Evolutionary conservation across 64 coral and sea anemone species (phyloP), one percentile per base, ranked within the genome.

Genomic region (Pocillopora damicornis): DNA sequence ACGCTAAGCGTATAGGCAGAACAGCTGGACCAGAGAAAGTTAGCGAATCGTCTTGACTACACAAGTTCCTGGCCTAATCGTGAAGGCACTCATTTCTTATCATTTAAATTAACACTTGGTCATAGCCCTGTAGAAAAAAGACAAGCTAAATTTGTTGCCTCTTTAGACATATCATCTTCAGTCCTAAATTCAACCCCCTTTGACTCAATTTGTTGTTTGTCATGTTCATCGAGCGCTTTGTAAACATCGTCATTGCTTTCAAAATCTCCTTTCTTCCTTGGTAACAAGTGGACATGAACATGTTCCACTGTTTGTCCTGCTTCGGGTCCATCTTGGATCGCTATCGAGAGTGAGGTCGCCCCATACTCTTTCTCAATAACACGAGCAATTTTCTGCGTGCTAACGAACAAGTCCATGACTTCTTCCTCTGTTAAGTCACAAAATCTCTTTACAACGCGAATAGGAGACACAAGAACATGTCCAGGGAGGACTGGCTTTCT

Each of bases 401-500:
- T 91, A 11, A 83, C 36, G 63, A 99, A 99, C 68, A 99, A 88
- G 67, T 99, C 97, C 8, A 90, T 75, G 5, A 99, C 93, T 93
- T 99, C 97, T 16, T 95, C 97, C 63, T 92, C 93, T 23, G 91
- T 95, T 79, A 99, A 75, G 61, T 99, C 93, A 37, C 78, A 86
- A 88, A 99, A 99, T n/a, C 93, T 89, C 58, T 95, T 69, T 38
- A 99, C 97, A 61, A 93, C 84, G 75, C 97, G 91, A 11, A 95
- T 26, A 51, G 97, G 97, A 75, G 93, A 95, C 35, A 99, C 97
- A 68, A 99, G 86, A 18, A 99, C 93, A 89, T 99, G 97, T 63
- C 97, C 97, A 74, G 90, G 97, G 14, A 99, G 74, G n/a, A 99
- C 93, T 15, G 97, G 97, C 76, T 95, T 99, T 51, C 88, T 99